Evolutionary conservation across 2,888 invertebrate species (phyloP), one percentile per base, ranked within the genome.

Genomic region (Calephelis perditalis): DNA sequence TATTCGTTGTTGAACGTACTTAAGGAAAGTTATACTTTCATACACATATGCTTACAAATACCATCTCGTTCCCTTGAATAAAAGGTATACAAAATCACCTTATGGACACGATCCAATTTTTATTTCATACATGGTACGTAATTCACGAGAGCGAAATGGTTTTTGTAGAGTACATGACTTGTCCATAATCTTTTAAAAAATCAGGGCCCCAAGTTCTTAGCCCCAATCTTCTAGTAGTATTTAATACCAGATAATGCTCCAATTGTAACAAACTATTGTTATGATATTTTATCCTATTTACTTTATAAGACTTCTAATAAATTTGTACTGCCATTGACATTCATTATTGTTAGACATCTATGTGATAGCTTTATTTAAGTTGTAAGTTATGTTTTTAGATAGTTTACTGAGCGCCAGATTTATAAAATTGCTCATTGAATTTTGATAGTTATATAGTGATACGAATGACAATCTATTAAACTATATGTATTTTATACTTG

Each of bases 361-460:
- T 49, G 49, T 15, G 49, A 49, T 49, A 49, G 49, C 49, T 49
- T 49, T 49, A 49, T 49, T 49, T 49, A 49, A 12, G 5, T 15
- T 26, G 9, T 49, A 49, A 49, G 9, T 49, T 49, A 26, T 5
- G 6, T 40, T 26, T 49, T 26, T 49, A 49, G 26, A 26, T 49
- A 49, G 5, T 40, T 40, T 40, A 40, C 6, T 40, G 40, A 40
- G 40, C 40, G 40, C 40, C 40, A 40, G 49, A 4, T 26, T 8
- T 49, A 49, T 49, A 15, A 49, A 26, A 49, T 49, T 49, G 49
- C 49, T 49, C 49, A 49, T 49, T 15, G 26, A 26, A 5, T 49
- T 49, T 49, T 49, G 15, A 49, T 49, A 26, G 49, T 26, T 49
- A 15, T 49, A 26, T 49, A 49, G 49, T 49, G 49, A 49, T 49